Evolutionary conservation across 2,888 invertebrate species (phyloP).

Genomic region (Esperia sulphurella): DNA sequence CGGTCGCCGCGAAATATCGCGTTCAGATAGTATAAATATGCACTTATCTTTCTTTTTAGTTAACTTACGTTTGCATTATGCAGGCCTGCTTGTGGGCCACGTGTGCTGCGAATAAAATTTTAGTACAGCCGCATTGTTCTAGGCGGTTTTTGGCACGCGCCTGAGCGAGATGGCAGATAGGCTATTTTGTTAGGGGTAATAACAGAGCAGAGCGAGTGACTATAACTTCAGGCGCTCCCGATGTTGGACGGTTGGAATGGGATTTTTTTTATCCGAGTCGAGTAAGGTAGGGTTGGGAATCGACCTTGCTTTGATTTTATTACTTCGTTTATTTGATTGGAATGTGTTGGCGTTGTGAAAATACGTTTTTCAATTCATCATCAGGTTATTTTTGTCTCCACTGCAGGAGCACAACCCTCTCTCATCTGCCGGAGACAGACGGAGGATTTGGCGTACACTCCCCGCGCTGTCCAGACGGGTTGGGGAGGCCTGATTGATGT

Average conservation of each 20-base stretch:
- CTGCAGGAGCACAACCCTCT: too few relatives aligned
- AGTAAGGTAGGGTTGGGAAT: conserved; percentile 32
- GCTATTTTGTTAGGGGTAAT: conserved; percentile 59
- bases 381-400: too few relatives aligned
- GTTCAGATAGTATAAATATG: conserved; percentile 74
- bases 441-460: too few relatives aligned
- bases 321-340: neutral
- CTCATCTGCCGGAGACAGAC: too few relatives aligned
- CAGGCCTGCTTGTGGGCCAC: conserved; percentile 59
- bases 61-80: conserved; percentile 74
- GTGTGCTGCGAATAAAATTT: conserved; percentile 77
- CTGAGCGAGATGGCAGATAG: conserved; percentile 45
- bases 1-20: conserved; percentile 71
- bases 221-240: conserved; percentile 49
- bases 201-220: conserved; percentile 54
- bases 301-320: conserved; percentile 41
- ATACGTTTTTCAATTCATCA: too few relatives aligned
- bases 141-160: conserved; percentile 42
- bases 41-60: conserved; percentile 77
- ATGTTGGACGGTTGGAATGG: conserved; percentile 44
- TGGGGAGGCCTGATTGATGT: too few relatives aligned
- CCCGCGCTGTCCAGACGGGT: too few relatives aligned
- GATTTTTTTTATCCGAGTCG: conserved; percentile 53
- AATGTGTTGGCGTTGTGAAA: neutral
- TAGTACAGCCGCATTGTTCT: conserved; percentile 70